Conservation (phyloP, 1,140 invertebrate species). For the Aphelenchoides fujianensis region DNA sequence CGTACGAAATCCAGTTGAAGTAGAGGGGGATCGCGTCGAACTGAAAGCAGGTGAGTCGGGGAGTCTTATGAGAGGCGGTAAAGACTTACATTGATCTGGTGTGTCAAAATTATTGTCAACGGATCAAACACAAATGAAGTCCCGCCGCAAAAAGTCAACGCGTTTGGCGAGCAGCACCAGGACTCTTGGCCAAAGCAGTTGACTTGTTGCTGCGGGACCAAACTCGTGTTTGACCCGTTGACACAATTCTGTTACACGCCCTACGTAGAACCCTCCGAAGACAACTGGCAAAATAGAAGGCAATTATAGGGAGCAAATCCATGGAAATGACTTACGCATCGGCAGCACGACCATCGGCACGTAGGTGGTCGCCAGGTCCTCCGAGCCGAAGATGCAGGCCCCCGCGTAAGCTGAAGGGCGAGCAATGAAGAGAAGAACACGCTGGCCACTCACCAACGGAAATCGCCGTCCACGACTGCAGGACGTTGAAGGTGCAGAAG, state of each 20-base stretch:
- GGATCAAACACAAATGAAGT: too few relatives aligned
- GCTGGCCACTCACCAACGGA: conserved; percentile 35
- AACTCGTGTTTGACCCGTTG: too few relatives aligned
- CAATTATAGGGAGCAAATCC: background rate
- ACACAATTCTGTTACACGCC: too few relatives aligned
- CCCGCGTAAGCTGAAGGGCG: conserved; percentile 13
- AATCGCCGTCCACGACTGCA: conserved; percentile 38
- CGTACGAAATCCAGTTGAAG: conserved; percentile 21
- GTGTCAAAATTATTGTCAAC: too few relatives aligned
- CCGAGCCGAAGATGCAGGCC: conserved; percentile 23
- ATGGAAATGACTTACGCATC: conserved; percentile 1
- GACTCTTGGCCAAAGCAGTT: too few relatives aligned
- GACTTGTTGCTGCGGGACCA: too few relatives aligned
- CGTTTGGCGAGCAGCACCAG: too few relatives aligned
- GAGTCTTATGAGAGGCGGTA: too few relatives aligned
- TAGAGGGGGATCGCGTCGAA: conserved; percentile 28
- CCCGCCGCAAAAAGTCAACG: too few relatives aligned
- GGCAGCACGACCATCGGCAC: conserved; percentile 21
- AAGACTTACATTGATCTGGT: too few relatives aligned
- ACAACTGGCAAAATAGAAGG: conserved; percentile 10
- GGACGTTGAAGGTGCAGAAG: conserved; percentile 38
- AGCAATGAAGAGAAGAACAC: background rate
- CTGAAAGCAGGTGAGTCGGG: too few relatives aligned
- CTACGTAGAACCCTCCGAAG: conserved; percentile 30
- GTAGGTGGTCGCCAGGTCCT: conserved; percentile 16